A percentile compares a stretch with the other conserved stretches of the same genome.
Evolutionary conservation across 2,797 vertebrate genomes (phyloP).

Genomic region (Percopsis omiscomaycus): DNA sequence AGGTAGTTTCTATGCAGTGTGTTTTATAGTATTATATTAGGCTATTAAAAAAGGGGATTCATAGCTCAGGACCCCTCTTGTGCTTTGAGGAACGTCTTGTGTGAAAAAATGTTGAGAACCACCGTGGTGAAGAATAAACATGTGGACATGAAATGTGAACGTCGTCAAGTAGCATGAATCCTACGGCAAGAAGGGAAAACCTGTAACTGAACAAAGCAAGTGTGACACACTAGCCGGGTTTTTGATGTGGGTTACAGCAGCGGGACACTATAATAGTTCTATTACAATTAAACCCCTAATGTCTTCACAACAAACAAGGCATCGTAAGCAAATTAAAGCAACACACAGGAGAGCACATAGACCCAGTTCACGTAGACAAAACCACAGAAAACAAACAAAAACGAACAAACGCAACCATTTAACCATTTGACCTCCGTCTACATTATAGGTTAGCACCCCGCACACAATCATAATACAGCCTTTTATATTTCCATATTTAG

Average conservation of each 20-base stretch:
- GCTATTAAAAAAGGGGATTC: too few species aligned
- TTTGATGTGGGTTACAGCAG: conserved; percentile 58
- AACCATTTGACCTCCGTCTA: conserved; percentile 30
- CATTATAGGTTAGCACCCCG: conserved; percentile 15
- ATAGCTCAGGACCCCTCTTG: too few species aligned
- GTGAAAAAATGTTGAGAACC: too few species aligned
- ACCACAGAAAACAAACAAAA: conserved; percentile 48
- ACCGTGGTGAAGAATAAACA: too few species aligned
- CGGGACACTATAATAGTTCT: conserved; percentile 30
- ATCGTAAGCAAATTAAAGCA: conserved; percentile 62
- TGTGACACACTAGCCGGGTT: conserved; percentile 33
- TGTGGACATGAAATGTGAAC: conserved; percentile 46
- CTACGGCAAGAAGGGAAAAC: conserved; percentile 38
- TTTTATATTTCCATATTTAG: background rate
- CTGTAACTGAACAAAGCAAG: conserved; percentile 38
- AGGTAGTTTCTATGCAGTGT: too few species aligned
- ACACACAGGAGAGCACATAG: conserved; percentile 51
- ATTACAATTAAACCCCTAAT: conserved; percentile 36
- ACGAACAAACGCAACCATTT: conserved; percentile 22
- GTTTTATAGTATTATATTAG: too few species aligned
- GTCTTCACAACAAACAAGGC: conserved; percentile 49
- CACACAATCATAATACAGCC: background rate
- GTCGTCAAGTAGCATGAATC: conserved; percentile 44
- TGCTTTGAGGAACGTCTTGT: too few species aligned
- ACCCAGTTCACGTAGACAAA: conserved; percentile 44